These are phyloP conservation scores for Gasterosteus nipponicus DNA, from an alignment of 2,113 vertebrate genomes.

Conservation along the genomic window DNA sequence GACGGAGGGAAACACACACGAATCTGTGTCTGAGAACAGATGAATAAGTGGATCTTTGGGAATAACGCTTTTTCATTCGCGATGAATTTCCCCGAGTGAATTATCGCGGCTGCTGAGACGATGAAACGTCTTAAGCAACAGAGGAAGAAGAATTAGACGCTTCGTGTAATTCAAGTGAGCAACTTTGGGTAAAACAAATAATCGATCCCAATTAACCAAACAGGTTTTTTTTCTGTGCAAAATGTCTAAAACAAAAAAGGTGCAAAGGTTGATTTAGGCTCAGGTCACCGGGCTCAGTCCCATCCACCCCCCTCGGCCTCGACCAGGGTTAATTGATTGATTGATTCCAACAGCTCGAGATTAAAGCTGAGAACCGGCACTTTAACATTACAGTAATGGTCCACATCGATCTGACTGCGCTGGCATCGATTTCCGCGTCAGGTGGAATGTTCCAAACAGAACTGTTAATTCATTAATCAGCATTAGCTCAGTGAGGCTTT, in stretches of 20 bases:
- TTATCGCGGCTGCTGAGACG: constrained; percentile 61
- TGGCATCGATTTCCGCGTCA: constrained; percentile 39
- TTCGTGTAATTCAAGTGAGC: constrained; percentile 44
- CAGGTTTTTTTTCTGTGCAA: neutral
- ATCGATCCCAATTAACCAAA: constrained; percentile 28
- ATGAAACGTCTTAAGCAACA: constrained; percentile 44
- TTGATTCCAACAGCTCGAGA: constrained; percentile 1
- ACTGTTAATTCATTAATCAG: constrained; percentile 48
- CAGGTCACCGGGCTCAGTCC: neutral
- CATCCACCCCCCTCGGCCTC: neutral
- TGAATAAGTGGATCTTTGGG: constrained; percentile 54
- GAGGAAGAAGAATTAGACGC: constrained; percentile 19
- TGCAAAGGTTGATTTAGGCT: neutral
- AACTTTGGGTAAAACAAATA: constrained; percentile 39
- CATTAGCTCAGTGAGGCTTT: constrained; percentile 50
- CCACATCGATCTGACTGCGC: constrained; percentile 2
- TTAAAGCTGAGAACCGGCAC: neutral
- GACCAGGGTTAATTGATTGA: no score
- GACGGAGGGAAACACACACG: constrained; percentile 47
- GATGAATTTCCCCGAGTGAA: constrained; percentile 62
- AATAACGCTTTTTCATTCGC: constrained; percentile 37
- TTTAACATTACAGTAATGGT: neutral
- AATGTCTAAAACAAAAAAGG: neutral
- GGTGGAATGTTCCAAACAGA: constrained; percentile 26
- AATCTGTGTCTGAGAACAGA: constrained; percentile 68